Evolutionary conservation across 2,113 vertebrate species (phyloP).

Genomic region (Aviceda subcristata): DNA sequence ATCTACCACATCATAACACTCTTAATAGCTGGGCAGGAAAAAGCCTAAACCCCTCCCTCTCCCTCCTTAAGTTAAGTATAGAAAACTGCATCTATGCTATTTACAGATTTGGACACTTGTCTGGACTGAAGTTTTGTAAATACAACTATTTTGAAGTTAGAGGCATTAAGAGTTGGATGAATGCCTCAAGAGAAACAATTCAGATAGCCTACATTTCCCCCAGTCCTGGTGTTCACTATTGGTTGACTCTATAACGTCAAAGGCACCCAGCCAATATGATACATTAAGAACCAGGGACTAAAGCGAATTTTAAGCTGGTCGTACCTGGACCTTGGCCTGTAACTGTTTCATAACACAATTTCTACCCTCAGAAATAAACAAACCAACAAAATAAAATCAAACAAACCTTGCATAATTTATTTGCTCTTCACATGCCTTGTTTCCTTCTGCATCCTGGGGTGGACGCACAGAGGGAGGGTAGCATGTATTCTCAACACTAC

Average conservation of each 20-base stretch:
- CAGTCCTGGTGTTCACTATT: background rate
- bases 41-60: background rate
- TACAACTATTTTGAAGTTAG: conserved; percentile 5
- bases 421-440: background rate
- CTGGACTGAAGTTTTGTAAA: conserved; percentile 6
- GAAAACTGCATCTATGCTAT: background rate
- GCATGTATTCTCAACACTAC: background rate
- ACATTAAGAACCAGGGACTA: background rate
- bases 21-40: background rate
- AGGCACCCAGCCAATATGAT: background rate
- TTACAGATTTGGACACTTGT: background rate
- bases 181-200: background rate
- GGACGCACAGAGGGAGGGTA: background rate
- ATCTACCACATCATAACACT: background rate
- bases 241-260: background rate
- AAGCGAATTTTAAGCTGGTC: background rate
- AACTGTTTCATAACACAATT: background rate
- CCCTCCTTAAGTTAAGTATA: background rate
- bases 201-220: background rate
- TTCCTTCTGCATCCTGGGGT: background rate
- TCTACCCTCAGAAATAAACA: background rate
- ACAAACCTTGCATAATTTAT: conserved; percentile 47
- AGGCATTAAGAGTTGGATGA: background rate
- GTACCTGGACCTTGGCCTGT: background rate
- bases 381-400: background rate